Evolutionary conservation across 2,113 vertebrate genomes (phyloP).

Genomic region (Leucopternis melanops): DNA sequence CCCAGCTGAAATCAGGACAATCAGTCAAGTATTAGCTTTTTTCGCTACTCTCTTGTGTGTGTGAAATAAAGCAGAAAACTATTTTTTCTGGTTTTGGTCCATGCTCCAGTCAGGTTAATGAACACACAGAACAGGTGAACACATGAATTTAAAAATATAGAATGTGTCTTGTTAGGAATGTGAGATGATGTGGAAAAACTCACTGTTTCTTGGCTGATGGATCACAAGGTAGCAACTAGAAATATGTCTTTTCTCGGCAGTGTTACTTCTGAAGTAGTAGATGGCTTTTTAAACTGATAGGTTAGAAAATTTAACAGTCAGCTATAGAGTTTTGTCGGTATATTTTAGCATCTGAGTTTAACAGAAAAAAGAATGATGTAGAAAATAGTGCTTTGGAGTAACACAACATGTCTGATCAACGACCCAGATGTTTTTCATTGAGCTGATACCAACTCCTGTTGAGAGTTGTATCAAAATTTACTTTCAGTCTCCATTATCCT

Average conservation of each 20-base stretch:
- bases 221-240: background rate
- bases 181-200: background rate
- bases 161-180: background rate
- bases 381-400: background rate
- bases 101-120: background rate
- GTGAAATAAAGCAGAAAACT: background rate
- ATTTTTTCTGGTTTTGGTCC: background rate
- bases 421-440: background rate
- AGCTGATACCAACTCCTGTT: background rate
- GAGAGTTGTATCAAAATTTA: background rate
- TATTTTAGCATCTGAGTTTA: background rate
- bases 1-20: too few relatives aligned
- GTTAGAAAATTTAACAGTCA: background rate
- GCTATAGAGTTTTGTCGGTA: background rate
- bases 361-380: background rate
- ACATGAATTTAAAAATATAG: background rate
- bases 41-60: background rate
- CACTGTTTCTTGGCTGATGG: background rate
- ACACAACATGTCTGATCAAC: background rate
- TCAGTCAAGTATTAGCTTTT: background rate
- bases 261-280: background rate
- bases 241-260: background rate
- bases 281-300: background rate
- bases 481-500: background rate
- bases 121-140: background rate